Base-by-base conservation (phyloP, 2,888 invertebrate genomes). In the Periphyllus acericola region DNA sequence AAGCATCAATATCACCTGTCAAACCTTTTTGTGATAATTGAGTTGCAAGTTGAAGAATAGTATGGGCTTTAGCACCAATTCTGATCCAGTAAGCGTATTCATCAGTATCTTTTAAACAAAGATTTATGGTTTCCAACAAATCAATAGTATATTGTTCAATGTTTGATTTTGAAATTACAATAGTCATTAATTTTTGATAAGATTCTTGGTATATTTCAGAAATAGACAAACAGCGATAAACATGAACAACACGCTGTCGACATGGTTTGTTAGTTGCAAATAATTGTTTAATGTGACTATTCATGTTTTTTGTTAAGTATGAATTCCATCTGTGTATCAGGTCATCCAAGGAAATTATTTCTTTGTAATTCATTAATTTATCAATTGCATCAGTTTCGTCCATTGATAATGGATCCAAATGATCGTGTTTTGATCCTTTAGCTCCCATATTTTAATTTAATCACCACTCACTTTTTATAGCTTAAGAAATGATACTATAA, bases 81-180 rank as follows among this genome's bases (percentile, higher is more conserved):
- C 25, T 52, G 21, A 80, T 81, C 87, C 87, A 87, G n/a, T 80
- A 74, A 1, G 80, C 80, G 9, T 87, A 87, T 66, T 87, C 87
- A n/a, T 87, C 17, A n/a, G 87, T 87, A 74, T 55, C 79, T n/a
- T 79, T 87, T 32, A 87, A 80, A 81, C 87, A 87, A 60, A 87
- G 60, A 9, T 72, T 80, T 66, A 87, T 80, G 4, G 87, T 80
- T 87, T 87, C 87, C 1, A 87, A 52, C 17, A 87, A 29, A 87
- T 87, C 87, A 32, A n/a, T 60, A 32, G 80, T 87, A 55, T 87
- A 87, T 60, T 66, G 60, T 74, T 74, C 29, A 32, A 81, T n/a
- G 46, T 74, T 81, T 46, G 87, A 66, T 80, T 87, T 87, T 0
- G 80, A 29, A n/a, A 87, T 29, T 46, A 87, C 40, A 3, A 60